Percentiles rank a stretch among this genome's conserved stretches.
Conservation (phyloP, 2,888 invertebrate genomes). For the Ethmia dodecea region DNA sequence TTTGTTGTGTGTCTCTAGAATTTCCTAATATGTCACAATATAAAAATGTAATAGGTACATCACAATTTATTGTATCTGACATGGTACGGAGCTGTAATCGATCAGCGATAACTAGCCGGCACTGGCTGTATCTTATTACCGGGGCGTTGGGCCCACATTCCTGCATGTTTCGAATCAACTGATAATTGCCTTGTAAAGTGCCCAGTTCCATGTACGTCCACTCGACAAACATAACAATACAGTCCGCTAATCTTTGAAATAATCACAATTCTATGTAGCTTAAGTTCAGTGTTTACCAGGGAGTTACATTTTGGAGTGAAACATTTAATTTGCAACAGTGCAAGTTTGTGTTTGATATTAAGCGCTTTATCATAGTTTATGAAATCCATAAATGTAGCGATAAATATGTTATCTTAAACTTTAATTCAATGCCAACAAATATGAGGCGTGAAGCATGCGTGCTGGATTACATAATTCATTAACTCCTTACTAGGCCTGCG, state of each 20-base stretch:
- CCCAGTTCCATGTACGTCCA: no score
- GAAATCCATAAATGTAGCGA: no score
- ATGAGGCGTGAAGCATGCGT: conserved; percentile 3
- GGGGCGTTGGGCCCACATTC: conserved; percentile 44
- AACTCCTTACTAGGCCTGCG: not conserved
- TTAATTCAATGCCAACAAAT: not conserved
- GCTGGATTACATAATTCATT: conserved; percentile 2
- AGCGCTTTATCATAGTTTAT: no score
- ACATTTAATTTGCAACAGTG: no score
- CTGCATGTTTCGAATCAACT: conserved; percentile 30
- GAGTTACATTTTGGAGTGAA: no score
- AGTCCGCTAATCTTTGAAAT: no score
- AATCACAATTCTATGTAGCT: no score
- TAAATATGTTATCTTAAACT: no score
- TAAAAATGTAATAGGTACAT: not conserved
- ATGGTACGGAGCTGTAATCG: conserved; percentile 1
- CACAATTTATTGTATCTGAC: not conserved
- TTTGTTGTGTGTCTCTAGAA: no score
- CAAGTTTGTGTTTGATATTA: no score
- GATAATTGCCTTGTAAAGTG: conserved; percentile 14
- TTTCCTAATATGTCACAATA: not conserved
- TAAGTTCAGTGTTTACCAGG: no score
- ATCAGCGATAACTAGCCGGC: conserved; percentile 37
- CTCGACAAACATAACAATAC: no score
- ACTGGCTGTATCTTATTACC: conserved; percentile 52